A percentile compares a stretch with the other conserved stretches of the same genome.
These are phyloP conservation scores for Brienomyrus longianalis DNA, from an alignment of 2,113 vertebrate species.

Conservation along the genomic window DNA sequence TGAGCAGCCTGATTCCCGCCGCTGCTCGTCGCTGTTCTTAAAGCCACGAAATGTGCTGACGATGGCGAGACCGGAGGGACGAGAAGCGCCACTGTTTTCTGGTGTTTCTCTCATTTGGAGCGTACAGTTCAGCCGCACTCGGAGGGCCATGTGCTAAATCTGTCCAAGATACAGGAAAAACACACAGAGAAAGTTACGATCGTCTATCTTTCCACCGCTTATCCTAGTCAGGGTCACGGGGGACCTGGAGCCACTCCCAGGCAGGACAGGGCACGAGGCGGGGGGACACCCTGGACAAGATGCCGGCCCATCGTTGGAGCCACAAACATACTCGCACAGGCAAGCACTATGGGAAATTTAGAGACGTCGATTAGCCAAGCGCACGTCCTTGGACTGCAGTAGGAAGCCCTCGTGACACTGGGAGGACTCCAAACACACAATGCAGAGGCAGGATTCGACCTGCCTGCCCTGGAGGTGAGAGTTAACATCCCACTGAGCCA, in stretches of 20 bases:
- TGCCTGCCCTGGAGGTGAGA: background rate
- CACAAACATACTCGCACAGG: background rate
- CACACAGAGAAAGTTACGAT: background rate
- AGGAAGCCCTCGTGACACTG: background rate
- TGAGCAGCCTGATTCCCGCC: background rate
- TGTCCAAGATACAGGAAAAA: conserved; percentile 4
- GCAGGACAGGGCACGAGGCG: background rate
- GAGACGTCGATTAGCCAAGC: background rate
- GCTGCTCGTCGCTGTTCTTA: background rate
- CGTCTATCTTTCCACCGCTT: background rate
- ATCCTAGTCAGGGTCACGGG: background rate
- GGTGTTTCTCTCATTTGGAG: background rate
- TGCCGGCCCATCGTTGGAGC: background rate
- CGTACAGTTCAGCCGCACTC: background rate
- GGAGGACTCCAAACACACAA: background rate
- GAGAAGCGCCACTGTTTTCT: background rate
- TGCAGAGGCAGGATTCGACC: background rate
- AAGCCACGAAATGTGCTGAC: background rate
- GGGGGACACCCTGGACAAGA: background rate
- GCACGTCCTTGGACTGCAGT: background rate
- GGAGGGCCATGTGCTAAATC: background rate
- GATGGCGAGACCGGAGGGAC: background rate
- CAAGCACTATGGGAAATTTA: background rate
- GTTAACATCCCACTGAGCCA: background rate
- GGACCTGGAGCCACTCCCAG: background rate